A percentile compares a stretch with the other conserved stretches of the same genome.
These are phyloP conservation scores for Neolamprologus longior DNA, from an alignment of 2,113 vertebrate genomes.

Conservation along the genomic window DNA sequence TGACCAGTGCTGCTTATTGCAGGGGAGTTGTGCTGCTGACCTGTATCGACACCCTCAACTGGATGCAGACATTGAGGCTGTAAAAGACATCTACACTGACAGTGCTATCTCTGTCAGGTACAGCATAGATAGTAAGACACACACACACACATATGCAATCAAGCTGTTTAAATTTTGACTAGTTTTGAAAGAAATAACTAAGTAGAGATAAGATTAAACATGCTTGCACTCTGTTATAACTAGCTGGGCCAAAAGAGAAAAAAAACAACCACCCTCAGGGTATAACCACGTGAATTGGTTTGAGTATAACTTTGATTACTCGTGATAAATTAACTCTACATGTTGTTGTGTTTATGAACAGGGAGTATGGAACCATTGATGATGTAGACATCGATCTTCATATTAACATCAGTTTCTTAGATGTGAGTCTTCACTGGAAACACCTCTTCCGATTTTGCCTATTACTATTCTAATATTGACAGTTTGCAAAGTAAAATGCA, in stretches of 20 bases:
- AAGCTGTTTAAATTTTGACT: background rate
- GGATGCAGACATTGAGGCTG: conserved; percentile 95
- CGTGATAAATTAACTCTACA: background rate
- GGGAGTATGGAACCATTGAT: conserved; percentile 97
- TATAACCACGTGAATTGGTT: background rate
- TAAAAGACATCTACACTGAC: conserved; percentile 98
- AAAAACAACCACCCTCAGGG: background rate
- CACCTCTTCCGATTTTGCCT: background rate
- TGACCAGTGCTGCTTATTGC: conserved; percentile 25
- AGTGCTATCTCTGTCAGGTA: conserved; percentile 93
- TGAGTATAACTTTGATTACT: background rate
- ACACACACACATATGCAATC: background rate
- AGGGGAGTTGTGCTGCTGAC: conserved; percentile 96
- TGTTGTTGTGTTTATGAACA: conserved; percentile 48
- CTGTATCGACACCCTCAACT: conserved; percentile 96
- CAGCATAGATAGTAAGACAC: background rate
- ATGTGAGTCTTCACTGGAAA: conserved; percentile 77
- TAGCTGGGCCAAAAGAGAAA: background rate
- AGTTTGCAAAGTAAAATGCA: conserved; percentile 45
- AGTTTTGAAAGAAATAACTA: background rate
- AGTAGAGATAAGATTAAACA: background rate
- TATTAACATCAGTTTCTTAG: conserved; percentile 95
- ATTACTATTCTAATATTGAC: conserved; percentile 36
- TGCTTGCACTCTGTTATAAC: background rate
- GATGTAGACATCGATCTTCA: conserved; percentile 98